A percentile compares a stretch with the other conserved stretches of the same genome.
Evolutionary conservation across 2,797 vertebrate genomes (phyloP).

Genomic region (Nasua narica): DNA sequence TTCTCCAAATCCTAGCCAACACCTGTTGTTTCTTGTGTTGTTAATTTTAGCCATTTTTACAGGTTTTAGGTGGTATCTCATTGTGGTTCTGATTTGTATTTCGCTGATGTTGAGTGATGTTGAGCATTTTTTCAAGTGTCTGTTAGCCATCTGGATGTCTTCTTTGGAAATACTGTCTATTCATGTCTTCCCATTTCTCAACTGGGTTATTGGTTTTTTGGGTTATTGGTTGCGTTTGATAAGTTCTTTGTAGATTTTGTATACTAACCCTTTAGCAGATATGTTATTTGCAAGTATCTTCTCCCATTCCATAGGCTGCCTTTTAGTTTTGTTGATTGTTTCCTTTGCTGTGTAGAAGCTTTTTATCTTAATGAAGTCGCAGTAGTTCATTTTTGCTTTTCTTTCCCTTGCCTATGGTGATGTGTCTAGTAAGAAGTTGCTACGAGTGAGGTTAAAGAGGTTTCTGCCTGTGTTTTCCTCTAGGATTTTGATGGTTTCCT

Average conservation of each 20-base stretch:
- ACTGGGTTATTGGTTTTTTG: no score
- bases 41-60: neutral
- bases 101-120: neutral
- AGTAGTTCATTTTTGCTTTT: neutral
- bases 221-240: no score
- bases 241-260: no score
- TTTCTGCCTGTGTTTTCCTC: neutral
- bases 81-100: neutral
- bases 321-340: neutral
- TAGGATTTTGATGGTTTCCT: no score
- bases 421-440: neutral
- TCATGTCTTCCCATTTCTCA: no score
- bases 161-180: no score
- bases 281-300: neutral
- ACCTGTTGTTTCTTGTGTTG: neutral
- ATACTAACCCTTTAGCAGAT: neutral
- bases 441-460: neutral
- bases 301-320: neutral
- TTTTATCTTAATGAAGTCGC: neutral
- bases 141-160: no score
- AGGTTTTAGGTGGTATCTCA: neutral
- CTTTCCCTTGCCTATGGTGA: neutral
- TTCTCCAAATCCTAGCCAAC: neutral
- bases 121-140: neutral
- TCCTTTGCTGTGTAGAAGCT: neutral